These are phyloP conservation scores for Urophycis tenuis DNA, from an alignment of 2,797 vertebrate genomes.

Conservation along the genomic window DNA sequence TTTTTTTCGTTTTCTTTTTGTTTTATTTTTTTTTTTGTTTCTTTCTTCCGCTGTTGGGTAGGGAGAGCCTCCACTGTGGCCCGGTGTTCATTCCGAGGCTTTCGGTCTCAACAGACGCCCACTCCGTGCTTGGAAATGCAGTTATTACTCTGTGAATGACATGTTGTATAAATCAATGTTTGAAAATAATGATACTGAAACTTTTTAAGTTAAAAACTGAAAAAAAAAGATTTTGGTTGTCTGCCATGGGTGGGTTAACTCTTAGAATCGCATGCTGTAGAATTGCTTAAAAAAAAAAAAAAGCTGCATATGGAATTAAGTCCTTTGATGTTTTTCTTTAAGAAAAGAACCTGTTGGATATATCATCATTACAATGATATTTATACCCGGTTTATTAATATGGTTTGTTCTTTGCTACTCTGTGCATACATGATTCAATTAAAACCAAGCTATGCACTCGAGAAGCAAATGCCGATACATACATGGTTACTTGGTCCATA, in stretches of 20 bases:
- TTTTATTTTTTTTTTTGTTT: neutral
- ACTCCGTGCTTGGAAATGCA: conserved; percentile 81
- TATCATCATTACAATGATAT: conserved; percentile 83
- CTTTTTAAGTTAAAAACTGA: conserved; percentile 94
- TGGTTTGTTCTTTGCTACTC: conserved; percentile 74
- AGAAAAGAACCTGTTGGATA: conserved; percentile 91
- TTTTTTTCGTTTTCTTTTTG: neutral
- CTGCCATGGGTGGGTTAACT: conserved; percentile 98
- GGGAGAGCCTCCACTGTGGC: conserved; percentile 60
- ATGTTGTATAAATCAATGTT: conserved; percentile 99
- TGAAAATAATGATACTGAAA: conserved; percentile 99
- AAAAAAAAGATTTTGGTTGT: conserved; percentile 82
- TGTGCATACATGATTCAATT: conserved; percentile 79
- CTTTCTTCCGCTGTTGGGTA: conserved; percentile 38
- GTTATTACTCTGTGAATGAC: conserved; percentile 97
- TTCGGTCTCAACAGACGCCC: conserved; percentile 70
- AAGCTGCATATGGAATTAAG: conserved; percentile 94
- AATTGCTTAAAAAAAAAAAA: conserved; percentile 81
- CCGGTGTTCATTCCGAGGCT: conserved; percentile 57
- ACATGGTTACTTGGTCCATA: conserved; percentile 64
- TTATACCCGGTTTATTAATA: conserved; percentile 69
- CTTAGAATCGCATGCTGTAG: conserved; percentile 99
- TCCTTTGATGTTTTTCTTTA: conserved; percentile 94
- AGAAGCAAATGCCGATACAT: conserved; percentile 69
- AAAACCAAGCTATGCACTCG: conserved; percentile 80